phyloP scores from a whole-genome alignment of 2,113 vertebrate genomes.

The Hemibagrus wyckioides region DNA sequence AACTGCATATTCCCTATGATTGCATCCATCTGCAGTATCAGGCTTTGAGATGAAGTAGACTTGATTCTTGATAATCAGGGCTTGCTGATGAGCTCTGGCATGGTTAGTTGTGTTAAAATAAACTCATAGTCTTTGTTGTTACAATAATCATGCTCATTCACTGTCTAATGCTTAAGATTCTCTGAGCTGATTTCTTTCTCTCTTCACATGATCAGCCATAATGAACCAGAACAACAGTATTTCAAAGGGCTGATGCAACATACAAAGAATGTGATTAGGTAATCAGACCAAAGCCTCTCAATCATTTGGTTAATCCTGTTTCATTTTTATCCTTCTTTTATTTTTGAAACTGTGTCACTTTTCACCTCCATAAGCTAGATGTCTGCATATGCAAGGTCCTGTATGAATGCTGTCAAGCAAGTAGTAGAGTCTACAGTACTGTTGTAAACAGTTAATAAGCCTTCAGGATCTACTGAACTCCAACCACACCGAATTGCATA shows the following conservation, averaged over 20 bases:
- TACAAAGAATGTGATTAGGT: constrained; percentile 80
- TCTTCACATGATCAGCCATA: constrained; percentile 68
- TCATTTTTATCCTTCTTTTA: constrained; percentile 62
- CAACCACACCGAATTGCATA: too few species aligned
- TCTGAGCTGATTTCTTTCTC: constrained; percentile 70
- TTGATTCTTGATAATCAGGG: constrained; percentile 57
- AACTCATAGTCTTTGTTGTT: constrained; percentile 64
- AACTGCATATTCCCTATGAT: not conserved
- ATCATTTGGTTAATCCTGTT: constrained; percentile 37
- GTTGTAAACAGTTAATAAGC: not conserved
- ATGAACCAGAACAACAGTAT: constrained; percentile 59
- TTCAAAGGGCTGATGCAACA: constrained; percentile 69
- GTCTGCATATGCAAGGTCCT: not conserved
- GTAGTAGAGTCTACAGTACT: not conserved
- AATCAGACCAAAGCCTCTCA: constrained; percentile 75
- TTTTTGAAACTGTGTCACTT: constrained; percentile 70
- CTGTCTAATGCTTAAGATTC: constrained; percentile 63
- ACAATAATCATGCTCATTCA: constrained; percentile 70
- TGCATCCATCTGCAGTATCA: not conserved
- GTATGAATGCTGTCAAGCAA: not conserved
- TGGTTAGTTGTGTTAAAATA: constrained; percentile 65
- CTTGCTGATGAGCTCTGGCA: constrained; percentile 59
- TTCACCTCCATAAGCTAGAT: not conserved
- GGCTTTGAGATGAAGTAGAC: not conserved
- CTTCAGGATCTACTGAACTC: not conserved